A percentile compares a stretch with the other conserved stretches of the same genome.
phyloP scores from a whole-genome alignment of 2,888 invertebrate genomes.

The Tetrapedia diversipes region DNA sequence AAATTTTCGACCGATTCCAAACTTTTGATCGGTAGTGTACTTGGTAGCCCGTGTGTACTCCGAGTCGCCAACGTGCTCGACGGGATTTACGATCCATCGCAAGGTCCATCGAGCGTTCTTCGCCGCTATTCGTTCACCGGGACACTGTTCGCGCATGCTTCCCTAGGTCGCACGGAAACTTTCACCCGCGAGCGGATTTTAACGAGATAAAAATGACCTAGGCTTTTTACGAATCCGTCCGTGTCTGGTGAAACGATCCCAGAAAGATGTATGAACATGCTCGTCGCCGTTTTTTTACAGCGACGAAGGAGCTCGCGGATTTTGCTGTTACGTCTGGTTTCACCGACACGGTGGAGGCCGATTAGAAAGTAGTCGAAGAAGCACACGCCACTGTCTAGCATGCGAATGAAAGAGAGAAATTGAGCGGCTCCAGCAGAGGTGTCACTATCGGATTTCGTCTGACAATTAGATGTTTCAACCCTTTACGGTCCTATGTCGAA shows the following conservation, averaged over 20 bases:
- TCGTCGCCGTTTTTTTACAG: no score
- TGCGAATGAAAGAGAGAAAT: neutral
- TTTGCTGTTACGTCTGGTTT: constrained; percentile 7
- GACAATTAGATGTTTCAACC: neutral
- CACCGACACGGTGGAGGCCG: neutral
- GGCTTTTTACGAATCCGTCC: constrained; percentile 3
- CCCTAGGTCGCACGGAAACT: constrained; percentile 36
- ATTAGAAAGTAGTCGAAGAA: constrained; percentile 33
- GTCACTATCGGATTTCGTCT: neutral
- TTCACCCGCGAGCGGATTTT: constrained; percentile 51
- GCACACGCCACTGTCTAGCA: neutral
- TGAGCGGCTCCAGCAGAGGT: neutral
- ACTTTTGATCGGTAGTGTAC: no score
- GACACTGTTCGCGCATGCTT: constrained; percentile 16
- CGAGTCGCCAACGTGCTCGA: constrained; percentile 44
- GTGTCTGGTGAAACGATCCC: constrained; percentile 5
- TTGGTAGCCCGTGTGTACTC: constrained; percentile 52
- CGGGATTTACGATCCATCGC: constrained; percentile 71
- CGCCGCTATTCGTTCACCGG: constrained; percentile 47
- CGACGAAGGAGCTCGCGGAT: neutral
- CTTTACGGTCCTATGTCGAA: no score
- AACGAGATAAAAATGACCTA: constrained; percentile 41
- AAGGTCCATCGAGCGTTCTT: constrained; percentile 33
- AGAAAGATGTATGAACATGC: no score
- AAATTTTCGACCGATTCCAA: no score